phyloP scores from a whole-genome alignment of 2,888 invertebrate species.

The Cremastinae sp. region DNA sequence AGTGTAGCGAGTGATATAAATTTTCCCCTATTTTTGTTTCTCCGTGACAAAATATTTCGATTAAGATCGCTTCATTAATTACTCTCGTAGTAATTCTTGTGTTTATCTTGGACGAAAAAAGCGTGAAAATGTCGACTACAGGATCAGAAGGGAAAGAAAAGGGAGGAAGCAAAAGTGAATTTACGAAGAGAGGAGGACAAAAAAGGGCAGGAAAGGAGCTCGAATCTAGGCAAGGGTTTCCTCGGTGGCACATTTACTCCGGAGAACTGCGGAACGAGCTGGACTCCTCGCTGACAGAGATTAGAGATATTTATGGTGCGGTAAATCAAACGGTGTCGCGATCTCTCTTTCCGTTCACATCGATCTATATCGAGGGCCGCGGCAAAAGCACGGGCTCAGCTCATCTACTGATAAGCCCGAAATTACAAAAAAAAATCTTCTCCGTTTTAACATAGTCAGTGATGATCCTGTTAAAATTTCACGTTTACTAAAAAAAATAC shows the following conservation, averaged over 20 bases:
- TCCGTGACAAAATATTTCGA: neutral
- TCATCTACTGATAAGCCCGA: too few relatives aligned
- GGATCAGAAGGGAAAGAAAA: conserved; percentile 14
- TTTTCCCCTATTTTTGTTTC: neutral
- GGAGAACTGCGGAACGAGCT: conserved; percentile 45
- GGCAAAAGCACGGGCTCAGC: too few relatives aligned
- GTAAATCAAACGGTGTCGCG: conserved; percentile 73
- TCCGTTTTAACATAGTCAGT: too few relatives aligned
- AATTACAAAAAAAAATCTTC: too few relatives aligned
- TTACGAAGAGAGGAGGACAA: conserved; percentile 20
- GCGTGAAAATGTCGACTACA: conserved; percentile 26
- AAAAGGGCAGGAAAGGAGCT: conserved; percentile 28
- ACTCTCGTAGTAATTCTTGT: conserved; percentile 8
- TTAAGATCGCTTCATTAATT: neutral
- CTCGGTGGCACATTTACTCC: conserved; percentile 36
- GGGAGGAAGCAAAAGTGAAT: conserved; percentile 19
- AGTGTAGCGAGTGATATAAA: too few relatives aligned
- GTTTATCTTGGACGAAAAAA: neutral
- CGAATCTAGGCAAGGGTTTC: conserved; percentile 31
- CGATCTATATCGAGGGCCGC: conserved; percentile 48
- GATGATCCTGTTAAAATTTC: too few relatives aligned
- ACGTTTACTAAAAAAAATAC: too few relatives aligned
- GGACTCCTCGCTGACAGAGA: conserved; percentile 68
- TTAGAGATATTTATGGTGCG: conserved; percentile 77
- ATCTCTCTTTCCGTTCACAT: conserved; percentile 60